Conservation (phyloP, 2,888 invertebrate genomes). For the Drosophila ezoana region DNA sequence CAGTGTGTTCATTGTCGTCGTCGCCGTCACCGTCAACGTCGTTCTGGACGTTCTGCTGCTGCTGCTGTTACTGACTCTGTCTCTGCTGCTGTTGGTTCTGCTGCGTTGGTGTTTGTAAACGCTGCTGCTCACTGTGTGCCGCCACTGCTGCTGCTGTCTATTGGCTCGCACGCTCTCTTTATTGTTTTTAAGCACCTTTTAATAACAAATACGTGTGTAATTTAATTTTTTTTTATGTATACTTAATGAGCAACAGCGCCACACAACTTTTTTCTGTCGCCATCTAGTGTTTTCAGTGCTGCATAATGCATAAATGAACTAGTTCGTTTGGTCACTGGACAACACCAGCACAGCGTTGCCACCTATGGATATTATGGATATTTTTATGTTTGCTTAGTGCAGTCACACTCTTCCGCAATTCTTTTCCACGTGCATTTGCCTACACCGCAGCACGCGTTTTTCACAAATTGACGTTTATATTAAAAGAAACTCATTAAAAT, state of each 20-base stretch:
- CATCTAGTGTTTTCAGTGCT: slow-evolving; percentile 62
- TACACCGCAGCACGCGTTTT: slow-evolving; percentile 47
- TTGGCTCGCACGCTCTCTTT: slow-evolving; percentile 40
- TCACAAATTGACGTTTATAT: slow-evolving; percentile 1
- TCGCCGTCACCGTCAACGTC: slow-evolving; percentile 61
- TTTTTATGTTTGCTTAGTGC: neutral
- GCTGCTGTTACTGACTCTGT: slow-evolving; percentile 24
- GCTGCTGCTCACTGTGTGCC: slow-evolving; percentile 36
- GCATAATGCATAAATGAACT: slow-evolving; percentile 34
- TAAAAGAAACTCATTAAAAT: slow-evolving; percentile 41
- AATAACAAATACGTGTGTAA: slow-evolving; percentile 69
- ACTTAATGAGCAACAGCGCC: slow-evolving; percentile 71
- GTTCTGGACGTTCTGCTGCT: slow-evolving; percentile 42
- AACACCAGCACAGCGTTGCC: slow-evolving; percentile 28
- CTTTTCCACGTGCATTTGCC: slow-evolving; percentile 63
- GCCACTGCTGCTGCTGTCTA: slow-evolving; percentile 42
- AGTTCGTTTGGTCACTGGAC: slow-evolving; percentile 16
- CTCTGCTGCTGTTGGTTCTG: slow-evolving; percentile 21
- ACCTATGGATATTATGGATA: neutral
- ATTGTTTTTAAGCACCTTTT: slow-evolving; percentile 49
- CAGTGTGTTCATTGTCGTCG: slow-evolving; percentile 65
- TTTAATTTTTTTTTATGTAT: slow-evolving; percentile 76
- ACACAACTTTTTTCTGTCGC: slow-evolving; percentile 56
- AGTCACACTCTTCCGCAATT: slow-evolving; percentile 34
- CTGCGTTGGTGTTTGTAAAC: slow-evolving; percentile 33